Conservation (phyloP, 2,797 vertebrate species). For the Masticophis lateralis region DNA sequence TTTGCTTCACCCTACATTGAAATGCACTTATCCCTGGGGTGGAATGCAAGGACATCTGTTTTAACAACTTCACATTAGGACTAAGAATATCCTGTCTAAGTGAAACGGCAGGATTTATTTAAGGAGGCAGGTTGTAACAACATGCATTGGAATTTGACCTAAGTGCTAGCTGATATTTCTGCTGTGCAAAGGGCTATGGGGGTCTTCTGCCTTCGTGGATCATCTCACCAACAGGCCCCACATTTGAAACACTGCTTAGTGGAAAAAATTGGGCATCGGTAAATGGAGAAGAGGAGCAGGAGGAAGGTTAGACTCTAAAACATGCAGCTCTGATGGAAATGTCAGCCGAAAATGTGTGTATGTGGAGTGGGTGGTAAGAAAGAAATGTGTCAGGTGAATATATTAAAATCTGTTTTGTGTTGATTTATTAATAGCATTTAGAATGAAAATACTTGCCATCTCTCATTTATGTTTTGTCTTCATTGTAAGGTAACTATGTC, state of each 20-base stretch:
- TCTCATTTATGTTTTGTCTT: slow-evolving; percentile 38
- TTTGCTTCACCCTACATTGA: not conserved
- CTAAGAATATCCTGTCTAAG: not conserved
- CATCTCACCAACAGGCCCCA: not conserved
- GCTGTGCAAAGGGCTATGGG: not conserved
- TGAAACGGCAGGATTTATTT: slow-evolving; percentile 25
- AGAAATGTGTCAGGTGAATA: not conserved
- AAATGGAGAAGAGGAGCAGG: not conserved
- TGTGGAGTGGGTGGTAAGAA: not conserved
- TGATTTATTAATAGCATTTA: slow-evolving; percentile 4
- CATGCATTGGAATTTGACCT: slow-evolving; percentile 20
- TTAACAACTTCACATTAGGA: slow-evolving; percentile 4
- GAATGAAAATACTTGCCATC: slow-evolving; percentile 27
- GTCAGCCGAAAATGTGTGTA: not conserved
- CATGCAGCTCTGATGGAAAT: not conserved
- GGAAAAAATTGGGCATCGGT: not conserved
- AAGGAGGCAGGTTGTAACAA: slow-evolving; percentile 24
- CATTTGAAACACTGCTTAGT: not conserved
- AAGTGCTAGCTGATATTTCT: slow-evolving; percentile 10
- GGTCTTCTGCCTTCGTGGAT: not conserved
- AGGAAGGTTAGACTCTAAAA: slow-evolving; percentile 12
- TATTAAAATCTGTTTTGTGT: not conserved
- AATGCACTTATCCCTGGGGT: not conserved
- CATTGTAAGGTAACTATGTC: slow-evolving; percentile 44
- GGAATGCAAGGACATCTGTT: not conserved